Percentiles rank a stretch among this genome's conserved stretches.
These are phyloP conservation scores for Parus major DNA, from an alignment of 2,113 vertebrate genomes.

Conservation along the genomic window DNA sequence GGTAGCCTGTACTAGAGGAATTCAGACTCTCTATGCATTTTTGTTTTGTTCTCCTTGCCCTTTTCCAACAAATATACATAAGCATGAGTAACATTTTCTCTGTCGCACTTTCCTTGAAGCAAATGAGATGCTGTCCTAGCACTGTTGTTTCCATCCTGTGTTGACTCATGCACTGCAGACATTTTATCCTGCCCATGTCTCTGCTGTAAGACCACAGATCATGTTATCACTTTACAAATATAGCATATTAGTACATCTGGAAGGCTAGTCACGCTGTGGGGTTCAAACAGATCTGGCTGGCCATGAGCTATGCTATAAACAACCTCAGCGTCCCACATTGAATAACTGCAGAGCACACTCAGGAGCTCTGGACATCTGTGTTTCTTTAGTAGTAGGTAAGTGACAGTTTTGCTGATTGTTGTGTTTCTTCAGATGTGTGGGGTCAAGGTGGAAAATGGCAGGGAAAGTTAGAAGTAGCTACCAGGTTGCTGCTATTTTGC, in stretches of 20 bases:
- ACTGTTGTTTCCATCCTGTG: constrained; percentile 39
- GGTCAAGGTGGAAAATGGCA: background rate
- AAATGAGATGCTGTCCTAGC: constrained; percentile 8
- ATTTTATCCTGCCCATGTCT: constrained; percentile 66
- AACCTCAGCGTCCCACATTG: constrained; percentile 13
- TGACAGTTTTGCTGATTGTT: constrained; percentile 35
- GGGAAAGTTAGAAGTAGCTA: background rate
- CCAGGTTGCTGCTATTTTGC: background rate
- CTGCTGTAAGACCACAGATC: constrained; percentile 65
- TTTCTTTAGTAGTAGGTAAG: constrained; percentile 59
- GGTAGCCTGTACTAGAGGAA: background rate
- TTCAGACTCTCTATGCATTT: background rate
- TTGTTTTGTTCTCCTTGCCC: background rate
- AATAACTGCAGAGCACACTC: background rate
- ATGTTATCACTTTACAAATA: constrained; percentile 82
- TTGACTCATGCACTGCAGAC: constrained; percentile 71
- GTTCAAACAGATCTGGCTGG: constrained; percentile 38
- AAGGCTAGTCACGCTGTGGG: constrained; percentile 54
- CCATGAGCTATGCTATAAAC: constrained; percentile 68
- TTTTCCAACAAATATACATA: background rate
- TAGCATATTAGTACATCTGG: constrained; percentile 77
- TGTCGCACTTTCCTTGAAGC: background rate
- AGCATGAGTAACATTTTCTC: background rate
- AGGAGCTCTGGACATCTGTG: constrained; percentile 2
- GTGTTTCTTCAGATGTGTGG: background rate